Percentiles rank a stretch among this genome's conserved stretches.
Conservation (phyloP, 2,113 vertebrate genomes). For the Anhinga rufa region DNA sequence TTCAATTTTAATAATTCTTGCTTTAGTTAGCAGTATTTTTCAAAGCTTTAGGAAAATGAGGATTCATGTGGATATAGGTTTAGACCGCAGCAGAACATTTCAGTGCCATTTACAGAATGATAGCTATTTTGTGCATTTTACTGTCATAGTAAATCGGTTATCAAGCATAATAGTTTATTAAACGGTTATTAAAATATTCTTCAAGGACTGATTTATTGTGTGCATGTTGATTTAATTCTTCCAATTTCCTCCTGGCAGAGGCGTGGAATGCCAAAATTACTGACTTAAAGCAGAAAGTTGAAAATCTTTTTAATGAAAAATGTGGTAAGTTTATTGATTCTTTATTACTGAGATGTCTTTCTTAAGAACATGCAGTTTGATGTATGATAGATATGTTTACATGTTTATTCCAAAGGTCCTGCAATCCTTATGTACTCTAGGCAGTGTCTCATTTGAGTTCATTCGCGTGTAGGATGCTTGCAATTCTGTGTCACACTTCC, state of each 20-base stretch:
- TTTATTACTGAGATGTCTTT: not conserved
- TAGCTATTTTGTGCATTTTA: not conserved
- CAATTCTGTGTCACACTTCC: not conserved
- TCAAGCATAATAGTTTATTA: not conserved
- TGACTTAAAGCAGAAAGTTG: conserved; percentile 76
- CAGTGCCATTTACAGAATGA: not conserved
- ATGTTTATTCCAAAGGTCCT: not conserved
- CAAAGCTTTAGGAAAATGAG: not conserved
- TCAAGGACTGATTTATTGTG: not conserved
- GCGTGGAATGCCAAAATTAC: conserved; percentile 79
- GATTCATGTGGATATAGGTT: not conserved
- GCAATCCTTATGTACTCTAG: not conserved
- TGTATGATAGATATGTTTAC: not conserved
- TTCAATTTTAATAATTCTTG: not conserved
- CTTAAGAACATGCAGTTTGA: not conserved
- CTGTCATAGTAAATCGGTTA: not conserved
- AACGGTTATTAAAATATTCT: not conserved
- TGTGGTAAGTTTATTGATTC: conserved; percentile 69
- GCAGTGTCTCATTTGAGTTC: not conserved
- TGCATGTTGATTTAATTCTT: not conserved
- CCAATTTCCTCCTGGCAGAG: conserved; percentile 61
- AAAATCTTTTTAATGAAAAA: conserved; percentile 78
- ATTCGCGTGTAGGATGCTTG: not conserved
- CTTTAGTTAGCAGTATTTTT: not conserved
- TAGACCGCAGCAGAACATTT: not conserved